Conservation (phyloP, 2,888 invertebrate genomes). For the Meteorus cinctellus region DNA sequence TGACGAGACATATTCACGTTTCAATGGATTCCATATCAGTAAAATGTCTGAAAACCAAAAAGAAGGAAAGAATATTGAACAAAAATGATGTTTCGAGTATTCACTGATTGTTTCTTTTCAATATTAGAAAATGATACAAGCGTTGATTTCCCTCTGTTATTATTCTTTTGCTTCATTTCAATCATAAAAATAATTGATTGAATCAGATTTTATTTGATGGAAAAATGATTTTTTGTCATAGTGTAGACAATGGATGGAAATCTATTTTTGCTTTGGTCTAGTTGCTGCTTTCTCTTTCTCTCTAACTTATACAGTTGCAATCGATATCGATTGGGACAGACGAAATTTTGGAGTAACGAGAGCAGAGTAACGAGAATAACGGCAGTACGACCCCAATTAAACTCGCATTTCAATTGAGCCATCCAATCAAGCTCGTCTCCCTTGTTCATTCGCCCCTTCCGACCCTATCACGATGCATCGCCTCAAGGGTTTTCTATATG, state of each 20-base stretch:
- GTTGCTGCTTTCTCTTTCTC: background rate
- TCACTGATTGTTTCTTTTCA: no score
- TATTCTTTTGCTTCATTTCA: background rate
- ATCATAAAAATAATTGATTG: background rate
- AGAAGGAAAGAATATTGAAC: background rate
- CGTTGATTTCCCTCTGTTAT: no score
- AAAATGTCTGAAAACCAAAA: background rate
- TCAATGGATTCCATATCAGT: background rate
- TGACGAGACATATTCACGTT: background rate
- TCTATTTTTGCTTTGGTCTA: slow-evolving; percentile 1
- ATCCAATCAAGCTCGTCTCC: slow-evolving; percentile 44
- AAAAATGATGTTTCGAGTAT: background rate
- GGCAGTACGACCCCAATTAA: slow-evolving; percentile 52
- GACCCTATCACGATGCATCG: slow-evolving; percentile 29
- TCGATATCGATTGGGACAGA: slow-evolving; percentile 32
- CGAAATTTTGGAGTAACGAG: slow-evolving; percentile 46
- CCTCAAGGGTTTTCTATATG: slow-evolving; percentile 20
- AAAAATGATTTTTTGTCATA: slow-evolving; percentile 11
- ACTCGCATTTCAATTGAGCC: slow-evolving; percentile 53
- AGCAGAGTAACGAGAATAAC: slow-evolving; percentile 52
- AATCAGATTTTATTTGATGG: background rate
- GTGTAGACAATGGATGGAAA: slow-evolving; percentile 19
- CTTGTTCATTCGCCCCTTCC: slow-evolving; percentile 31
- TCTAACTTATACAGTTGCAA: slow-evolving; percentile 4
- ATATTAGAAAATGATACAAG: no score